A percentile compares a stretch with the other conserved stretches of the same genome.
Evolutionary conservation across 2,113 vertebrate species (phyloP).

Genomic region (Penelope pileata): DNA sequence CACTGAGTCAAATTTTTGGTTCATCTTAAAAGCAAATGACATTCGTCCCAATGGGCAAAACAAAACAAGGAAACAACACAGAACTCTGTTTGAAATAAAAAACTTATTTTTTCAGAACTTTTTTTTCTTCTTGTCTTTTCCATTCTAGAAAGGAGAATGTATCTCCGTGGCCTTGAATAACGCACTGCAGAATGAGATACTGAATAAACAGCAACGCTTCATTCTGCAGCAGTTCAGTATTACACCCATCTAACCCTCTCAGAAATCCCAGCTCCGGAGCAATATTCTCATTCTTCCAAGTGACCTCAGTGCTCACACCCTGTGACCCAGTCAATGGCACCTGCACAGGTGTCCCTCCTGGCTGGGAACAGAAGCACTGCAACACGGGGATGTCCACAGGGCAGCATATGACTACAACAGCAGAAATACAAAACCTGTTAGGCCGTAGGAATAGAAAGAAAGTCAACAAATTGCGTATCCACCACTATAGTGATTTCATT

Average conservation of each 20-base stretch:
- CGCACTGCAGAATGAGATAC: accelerated
- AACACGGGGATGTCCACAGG: not conserved
- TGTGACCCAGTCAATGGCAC: not conserved
- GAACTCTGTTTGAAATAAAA: not conserved
- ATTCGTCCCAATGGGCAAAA: not conserved
- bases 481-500: not conserved
- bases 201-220: not conserved
- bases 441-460: not conserved
- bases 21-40: not conserved
- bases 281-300: not conserved
- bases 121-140: not conserved
- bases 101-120: not conserved
- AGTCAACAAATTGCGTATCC: not conserved
- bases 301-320: not conserved
- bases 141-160: not conserved
- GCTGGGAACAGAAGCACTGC: not conserved
- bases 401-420: not conserved
- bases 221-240: not conserved
- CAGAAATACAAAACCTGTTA: not conserved
- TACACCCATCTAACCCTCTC: not conserved
- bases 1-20: not conserved
- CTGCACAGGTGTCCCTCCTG: not conserved
- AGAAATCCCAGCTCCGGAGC: not conserved
- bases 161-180: not conserved
- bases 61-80: not conserved